Base-by-base conservation (phyloP, 2,888 invertebrate species). In the Ornithoptera priamus region DNA sequence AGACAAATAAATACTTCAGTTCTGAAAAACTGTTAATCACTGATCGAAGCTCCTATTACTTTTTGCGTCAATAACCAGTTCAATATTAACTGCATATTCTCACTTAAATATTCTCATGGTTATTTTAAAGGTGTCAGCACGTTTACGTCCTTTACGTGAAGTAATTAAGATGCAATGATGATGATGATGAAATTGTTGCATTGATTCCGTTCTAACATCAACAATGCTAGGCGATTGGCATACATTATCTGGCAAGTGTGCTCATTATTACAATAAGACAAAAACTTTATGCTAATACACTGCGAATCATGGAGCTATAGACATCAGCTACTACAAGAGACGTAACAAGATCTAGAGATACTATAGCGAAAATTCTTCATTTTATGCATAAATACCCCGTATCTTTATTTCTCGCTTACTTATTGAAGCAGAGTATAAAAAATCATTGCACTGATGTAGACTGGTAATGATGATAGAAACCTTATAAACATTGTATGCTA, bases 191-290 rank as follows among this genome's bases (percentile, higher is more conserved):
- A 65, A 58, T 58, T 65, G 46, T 42, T 59, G 46, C 46, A 50
- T 60, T 66, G 50, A 60, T 59, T 65, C 65, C 42, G 58, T 66
- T 59, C 46, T n/a, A 60, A 66, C 67, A 66, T 53, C 66, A 57
- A 68, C 63, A 68, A 63, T 68, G 58, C 42, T 5, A n/a, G 62
- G n/a, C 20, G 50, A 59, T 68, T 68, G 63, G 68, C 62, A 68
- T 68, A 63, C 62, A 58, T 63, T 62, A 36, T 46, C 10, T 46
- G 24, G 30, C 36, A 53, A n/a, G 18, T 15, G 15, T 53, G 36
- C 0, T 20, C 46, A 62, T 58, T 20, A 46, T 62, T 15, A 17
- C 18, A 10, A 68, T 24, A 57, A 36, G 39, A 24, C 5, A 62
- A 62, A 62, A 62, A 42, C 36, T 36, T 30, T 36, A 8, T 18